Evolutionary conservation across 2,113 vertebrate species (phyloP).

Genomic region (Chlamydotis undulata): DNA sequence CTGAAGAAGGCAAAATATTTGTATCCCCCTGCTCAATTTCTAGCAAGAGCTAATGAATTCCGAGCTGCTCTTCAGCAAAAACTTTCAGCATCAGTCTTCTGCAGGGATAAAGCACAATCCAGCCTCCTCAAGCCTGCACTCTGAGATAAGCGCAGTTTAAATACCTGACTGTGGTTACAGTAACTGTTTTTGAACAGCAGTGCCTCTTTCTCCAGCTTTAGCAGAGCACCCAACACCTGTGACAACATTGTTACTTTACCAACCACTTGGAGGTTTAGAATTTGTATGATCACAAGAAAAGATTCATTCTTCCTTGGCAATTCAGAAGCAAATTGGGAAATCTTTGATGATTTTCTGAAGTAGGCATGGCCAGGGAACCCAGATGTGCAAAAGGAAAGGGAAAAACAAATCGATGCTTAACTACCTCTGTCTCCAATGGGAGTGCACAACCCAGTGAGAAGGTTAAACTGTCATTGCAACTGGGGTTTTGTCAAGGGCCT

Average conservation of each 20-base stretch:
- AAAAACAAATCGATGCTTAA: not conserved
- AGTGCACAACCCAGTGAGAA: not conserved
- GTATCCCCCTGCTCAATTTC: not conserved
- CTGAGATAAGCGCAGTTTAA: not conserved
- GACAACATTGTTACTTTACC: not conserved
- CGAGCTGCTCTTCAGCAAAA: not conserved
- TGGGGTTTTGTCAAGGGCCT: not conserved
- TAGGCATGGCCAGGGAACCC: not conserved
- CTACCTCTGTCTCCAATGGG: fast-evolving
- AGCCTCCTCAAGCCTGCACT: not conserved
- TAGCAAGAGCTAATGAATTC: not conserved
- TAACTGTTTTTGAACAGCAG: not conserved
- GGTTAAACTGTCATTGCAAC: not conserved
- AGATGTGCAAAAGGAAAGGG: not conserved
- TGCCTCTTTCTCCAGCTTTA: not conserved
- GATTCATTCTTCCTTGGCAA: too few species aligned
- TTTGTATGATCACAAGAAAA: not conserved
- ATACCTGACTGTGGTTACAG: not conserved
- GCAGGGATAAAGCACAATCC: not conserved
- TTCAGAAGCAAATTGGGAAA: not conserved
- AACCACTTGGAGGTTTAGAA: not conserved
- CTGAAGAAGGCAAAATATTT: not conserved
- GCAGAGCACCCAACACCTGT: not conserved
- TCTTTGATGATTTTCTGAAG: not conserved
- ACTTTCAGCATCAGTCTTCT: not conserved